phyloP scores from a whole-genome alignment of 1,140 invertebrate genomes.

The Muscidifurax raptorellus region DNA sequence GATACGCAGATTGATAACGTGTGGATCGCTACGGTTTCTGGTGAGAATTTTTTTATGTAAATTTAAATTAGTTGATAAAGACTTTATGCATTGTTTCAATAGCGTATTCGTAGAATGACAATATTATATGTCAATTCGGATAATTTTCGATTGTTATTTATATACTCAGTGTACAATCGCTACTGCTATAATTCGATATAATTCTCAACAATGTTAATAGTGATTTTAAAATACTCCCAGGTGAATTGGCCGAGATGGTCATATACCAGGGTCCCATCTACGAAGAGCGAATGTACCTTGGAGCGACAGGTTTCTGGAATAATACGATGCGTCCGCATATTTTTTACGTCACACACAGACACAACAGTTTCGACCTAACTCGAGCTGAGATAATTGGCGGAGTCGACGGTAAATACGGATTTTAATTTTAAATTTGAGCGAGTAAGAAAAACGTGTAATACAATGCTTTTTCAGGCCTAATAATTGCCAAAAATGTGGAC shows the following conservation, averaged over 20 bases:
- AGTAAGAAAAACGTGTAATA: neutral
- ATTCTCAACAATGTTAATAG: too few relatives aligned
- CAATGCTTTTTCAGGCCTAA: constrained; percentile 74
- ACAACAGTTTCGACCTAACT: constrained; percentile 78
- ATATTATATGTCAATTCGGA: too few relatives aligned
- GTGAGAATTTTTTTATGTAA: constrained; percentile 17
- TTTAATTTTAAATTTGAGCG: neutral
- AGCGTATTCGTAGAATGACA: too few relatives aligned
- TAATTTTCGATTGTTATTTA: too few relatives aligned
- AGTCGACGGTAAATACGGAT: constrained; percentile 78
- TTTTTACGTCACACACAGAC: constrained; percentile 75
- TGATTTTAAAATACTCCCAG: constrained; percentile 62
- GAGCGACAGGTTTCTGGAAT: constrained; percentile 80
- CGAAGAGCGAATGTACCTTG: constrained; percentile 71
- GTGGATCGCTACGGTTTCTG: constrained; percentile 28
- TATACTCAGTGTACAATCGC: too few relatives aligned
- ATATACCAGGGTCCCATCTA: constrained; percentile 77
- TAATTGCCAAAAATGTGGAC: constrained; percentile 77
- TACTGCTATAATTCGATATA: too few relatives aligned
- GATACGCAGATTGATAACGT: constrained; percentile 29
- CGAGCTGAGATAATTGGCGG: constrained; percentile 81
- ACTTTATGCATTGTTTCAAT: too few relatives aligned
- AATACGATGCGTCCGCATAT: constrained; percentile 77
- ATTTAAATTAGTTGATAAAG: too few relatives aligned
- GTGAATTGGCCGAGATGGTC: constrained; percentile 80